phyloP scores from a whole-genome alignment of 2,888 invertebrate genomes.

The Amblyjoppa proteus region DNA sequence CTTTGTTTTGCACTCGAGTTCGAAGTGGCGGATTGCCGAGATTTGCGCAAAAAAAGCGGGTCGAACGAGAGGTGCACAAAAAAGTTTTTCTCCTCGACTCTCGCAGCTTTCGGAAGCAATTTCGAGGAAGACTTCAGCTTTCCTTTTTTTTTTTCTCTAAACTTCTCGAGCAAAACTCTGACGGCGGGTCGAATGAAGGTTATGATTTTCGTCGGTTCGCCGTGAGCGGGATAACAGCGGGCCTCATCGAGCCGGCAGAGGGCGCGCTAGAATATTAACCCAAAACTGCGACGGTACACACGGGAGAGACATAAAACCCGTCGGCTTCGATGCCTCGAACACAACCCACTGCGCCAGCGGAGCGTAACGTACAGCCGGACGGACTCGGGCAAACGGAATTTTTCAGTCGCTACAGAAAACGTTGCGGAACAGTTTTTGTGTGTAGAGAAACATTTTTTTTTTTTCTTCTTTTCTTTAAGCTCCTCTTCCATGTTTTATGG shows the following conservation, averaged over 20 bases:
- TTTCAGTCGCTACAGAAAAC: constrained; percentile 7
- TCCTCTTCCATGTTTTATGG: neutral
- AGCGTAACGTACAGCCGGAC: neutral
- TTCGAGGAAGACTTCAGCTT: neutral
- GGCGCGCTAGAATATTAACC: constrained; percentile 33
- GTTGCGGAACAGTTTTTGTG: too few species aligned
- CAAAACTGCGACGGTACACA: constrained; percentile 32
- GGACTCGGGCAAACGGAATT: constrained; percentile 11
- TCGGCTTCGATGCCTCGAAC: constrained; percentile 39
- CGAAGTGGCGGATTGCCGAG: neutral
- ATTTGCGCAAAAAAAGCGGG: neutral
- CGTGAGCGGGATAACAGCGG: neutral
- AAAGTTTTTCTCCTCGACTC: neutral
- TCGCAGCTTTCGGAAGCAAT: neutral
- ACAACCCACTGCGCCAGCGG: constrained; percentile 4
- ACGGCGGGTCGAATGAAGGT: constrained; percentile 1
- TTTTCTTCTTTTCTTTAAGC: neutral
- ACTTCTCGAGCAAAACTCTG: neutral
- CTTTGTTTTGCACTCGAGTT: too few species aligned
- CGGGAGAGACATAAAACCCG: constrained; percentile 45
- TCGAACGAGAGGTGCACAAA: neutral
- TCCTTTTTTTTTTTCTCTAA: neutral
- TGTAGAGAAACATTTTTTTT: too few species aligned
- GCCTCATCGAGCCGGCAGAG: neutral
- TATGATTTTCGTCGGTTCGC: constrained; percentile 28